phyloP scores from a whole-genome alignment of 2,797 vertebrate genomes.

The Chloroceryle amazona region DNA sequence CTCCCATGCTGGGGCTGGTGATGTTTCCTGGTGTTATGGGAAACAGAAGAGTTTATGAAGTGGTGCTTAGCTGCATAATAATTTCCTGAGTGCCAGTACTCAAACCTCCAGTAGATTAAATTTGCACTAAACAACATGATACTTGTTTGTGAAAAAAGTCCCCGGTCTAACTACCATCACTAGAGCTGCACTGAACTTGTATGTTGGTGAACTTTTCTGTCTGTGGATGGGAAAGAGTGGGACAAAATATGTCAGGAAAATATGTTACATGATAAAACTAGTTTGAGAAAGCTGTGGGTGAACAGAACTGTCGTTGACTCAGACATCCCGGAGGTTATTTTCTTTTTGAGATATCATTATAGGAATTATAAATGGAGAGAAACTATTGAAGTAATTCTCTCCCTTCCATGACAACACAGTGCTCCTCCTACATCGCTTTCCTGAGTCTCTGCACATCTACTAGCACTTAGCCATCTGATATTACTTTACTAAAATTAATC shows the following conservation, averaged over 20 bases:
- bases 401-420: not conserved
- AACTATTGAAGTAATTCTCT: not conserved
- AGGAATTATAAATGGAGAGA: not conserved
- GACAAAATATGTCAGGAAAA: not conserved
- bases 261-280: accelerated
- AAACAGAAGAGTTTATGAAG: not conserved
- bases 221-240: not conserved
- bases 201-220: not conserved
- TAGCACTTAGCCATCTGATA: not conserved
- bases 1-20: not conserved
- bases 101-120: not conserved
- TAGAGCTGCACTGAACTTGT: not conserved
- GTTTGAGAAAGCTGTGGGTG: not conserved
- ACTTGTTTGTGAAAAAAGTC: not conserved
- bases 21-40: not conserved
- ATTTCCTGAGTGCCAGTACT: not conserved
- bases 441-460: not conserved
- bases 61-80: not conserved
- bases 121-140: not conserved
- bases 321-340: not conserved
- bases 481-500: not conserved
- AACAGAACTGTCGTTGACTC: not conserved
- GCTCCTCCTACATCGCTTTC: not conserved
- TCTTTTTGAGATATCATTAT: not conserved
- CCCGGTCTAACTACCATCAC: accelerated